Conservation (phyloP, 2,888 invertebrate genomes). For the Disparrhopalites patrizii region DNA sequence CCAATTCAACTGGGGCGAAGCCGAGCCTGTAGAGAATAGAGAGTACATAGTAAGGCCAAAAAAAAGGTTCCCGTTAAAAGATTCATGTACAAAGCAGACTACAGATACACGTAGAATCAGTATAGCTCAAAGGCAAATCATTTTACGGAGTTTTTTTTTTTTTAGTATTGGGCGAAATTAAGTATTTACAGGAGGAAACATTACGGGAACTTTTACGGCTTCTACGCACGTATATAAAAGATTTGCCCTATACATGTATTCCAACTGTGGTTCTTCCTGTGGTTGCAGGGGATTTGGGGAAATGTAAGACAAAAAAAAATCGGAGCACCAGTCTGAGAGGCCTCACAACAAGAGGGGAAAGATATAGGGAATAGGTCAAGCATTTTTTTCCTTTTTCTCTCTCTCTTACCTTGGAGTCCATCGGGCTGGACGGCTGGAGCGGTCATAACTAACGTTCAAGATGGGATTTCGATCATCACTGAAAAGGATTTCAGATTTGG, state of each 20-base stretch:
- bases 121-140: neutral
- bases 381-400: too few relatives aligned
- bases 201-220: too few relatives aligned
- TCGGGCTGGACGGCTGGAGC: slow-evolving; percentile 70
- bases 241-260: too few relatives aligned
- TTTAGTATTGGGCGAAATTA: too few relatives aligned
- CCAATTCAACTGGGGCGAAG: slow-evolving; percentile 82
- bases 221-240: too few relatives aligned
- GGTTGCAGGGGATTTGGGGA: neutral
- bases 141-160: too few relatives aligned
- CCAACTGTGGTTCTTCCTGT: neutral
- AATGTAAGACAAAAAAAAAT: neutral
- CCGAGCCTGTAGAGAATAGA: slow-evolving; percentile 59
- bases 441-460: slow-evolving; percentile 80
- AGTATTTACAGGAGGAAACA: too few relatives aligned
- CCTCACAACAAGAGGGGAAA: too few relatives aligned
- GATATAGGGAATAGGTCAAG: too few relatives aligned
- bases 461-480: slow-evolving; percentile 82
- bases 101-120: neutral
- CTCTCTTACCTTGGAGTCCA: slow-evolving; percentile 69
- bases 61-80: too few relatives aligned
- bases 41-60: too few relatives aligned
- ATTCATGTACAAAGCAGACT: neutral
- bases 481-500: slow-evolving; percentile 78
- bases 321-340: too few relatives aligned